Base-by-base conservation (phyloP, 2,113 vertebrate species). In the Amazona guildingii region DNA sequence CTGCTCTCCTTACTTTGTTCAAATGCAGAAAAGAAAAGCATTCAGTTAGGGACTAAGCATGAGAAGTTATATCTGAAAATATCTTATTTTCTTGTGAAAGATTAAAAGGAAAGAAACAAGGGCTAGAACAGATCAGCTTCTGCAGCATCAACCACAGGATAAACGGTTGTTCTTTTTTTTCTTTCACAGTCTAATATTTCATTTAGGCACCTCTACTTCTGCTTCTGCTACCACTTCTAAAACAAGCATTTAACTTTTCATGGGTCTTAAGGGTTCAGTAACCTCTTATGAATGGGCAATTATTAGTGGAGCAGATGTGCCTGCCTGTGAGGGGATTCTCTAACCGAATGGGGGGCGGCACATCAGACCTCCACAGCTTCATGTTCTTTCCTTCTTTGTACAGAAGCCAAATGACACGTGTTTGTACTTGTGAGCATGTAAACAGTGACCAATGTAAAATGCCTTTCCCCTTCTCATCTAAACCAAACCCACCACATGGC, bases 1-100 rank as follows among this genome's bases (percentile, higher is more conserved):
- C 62, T 54, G 63, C 43, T 94, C 75, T 95, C 88, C 83, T 68
- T 90, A 77, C 86, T 96, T 92, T 70, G 35, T 86, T 92, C 85
- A 59, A 72, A 75, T 73, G 76, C 67, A 83, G 94, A 81, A 92
- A 70, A 81, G 54, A 57, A 85, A 78, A 95, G 79, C 66, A 90
- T 90, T 73, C 76, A 66, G 62, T 41, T 84, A 72, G 86, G 88
- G 74, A 94, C 66, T 90, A 84, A 72, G 61, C 48, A 84, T 62
- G 21, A 86, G 43, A 82, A 89, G 51, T 86, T 92, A 82, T 73
- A 88, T 41, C 35, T 93, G 55, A 96, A 93, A 95, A 72, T 61
- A 87, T 23, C 10, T 91, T 87, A 59, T 67, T 91, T 86, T 77
- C 81, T 94, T 46, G 18, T 72, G 55, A 75, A 92, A 78, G 43